A percentile compares a stretch with the other conserved stretches of the same genome.
Evolutionary conservation across 2,113 vertebrate genomes (phyloP).

Genomic region (Gasterosteus aculeatus): DNA sequence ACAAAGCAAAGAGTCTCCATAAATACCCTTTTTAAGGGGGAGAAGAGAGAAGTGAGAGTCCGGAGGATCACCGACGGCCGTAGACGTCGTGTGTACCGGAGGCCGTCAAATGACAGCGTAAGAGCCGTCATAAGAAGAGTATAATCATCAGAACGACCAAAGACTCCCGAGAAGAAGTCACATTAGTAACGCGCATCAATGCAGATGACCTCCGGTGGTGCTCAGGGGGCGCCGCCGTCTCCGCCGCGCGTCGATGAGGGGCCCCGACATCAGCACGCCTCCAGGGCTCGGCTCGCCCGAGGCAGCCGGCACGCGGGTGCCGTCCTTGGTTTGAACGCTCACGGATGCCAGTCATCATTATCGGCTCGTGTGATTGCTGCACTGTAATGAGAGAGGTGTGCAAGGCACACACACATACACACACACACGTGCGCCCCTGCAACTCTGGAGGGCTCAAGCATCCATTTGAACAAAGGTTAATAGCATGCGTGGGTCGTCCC

Average conservation of each 20-base stretch:
- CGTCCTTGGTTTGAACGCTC: background rate
- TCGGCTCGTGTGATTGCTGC: conserved; percentile 16
- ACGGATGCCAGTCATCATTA: background rate
- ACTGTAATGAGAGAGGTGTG: conserved; percentile 4
- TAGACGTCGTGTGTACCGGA: too few species aligned
- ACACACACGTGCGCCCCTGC: background rate
- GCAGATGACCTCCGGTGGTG: conserved; percentile 18
- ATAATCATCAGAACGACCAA: background rate
- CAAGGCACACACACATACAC: conserved; percentile 8
- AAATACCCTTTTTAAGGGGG: background rate
- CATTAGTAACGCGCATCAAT: background rate
- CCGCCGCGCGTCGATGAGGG: conserved; percentile 40
- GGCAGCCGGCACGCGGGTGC: background rate
- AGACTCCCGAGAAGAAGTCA: background rate
- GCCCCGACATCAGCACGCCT: conserved; percentile 39
- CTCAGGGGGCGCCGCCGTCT: conserved; percentile 34
- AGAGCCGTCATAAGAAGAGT: background rate
- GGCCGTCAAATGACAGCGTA: too few species aligned
- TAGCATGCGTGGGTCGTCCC: conserved; percentile 58
- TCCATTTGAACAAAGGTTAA: conserved; percentile 71
- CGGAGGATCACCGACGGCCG: background rate
- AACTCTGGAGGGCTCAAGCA: conserved; percentile 17
- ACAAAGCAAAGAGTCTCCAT: background rate
- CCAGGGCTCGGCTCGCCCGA: conserved; percentile 42
- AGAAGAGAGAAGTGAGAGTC: too few species aligned